Evolutionary conservation across 2,888 invertebrate genomes (phyloP).

Genomic region (Helleia helle): DNA sequence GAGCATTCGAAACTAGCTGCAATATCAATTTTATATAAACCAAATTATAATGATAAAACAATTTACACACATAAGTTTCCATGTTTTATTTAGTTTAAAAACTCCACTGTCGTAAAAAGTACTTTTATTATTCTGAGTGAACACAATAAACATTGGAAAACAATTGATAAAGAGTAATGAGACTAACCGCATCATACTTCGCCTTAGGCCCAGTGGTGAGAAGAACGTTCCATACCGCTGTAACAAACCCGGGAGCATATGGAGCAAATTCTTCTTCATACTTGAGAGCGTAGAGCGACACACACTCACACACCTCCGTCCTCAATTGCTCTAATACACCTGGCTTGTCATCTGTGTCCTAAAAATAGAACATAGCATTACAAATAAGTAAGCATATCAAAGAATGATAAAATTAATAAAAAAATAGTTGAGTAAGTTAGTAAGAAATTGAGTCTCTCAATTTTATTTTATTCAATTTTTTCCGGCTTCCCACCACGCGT

Average conservation of each 20-base stretch:
- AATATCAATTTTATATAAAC: slow-evolving; percentile 27
- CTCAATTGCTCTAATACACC: slow-evolving; percentile 93
- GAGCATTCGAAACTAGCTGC: slow-evolving; percentile 95
- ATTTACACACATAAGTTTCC: slow-evolving; percentile 11
- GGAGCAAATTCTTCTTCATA: slow-evolving; percentile 98
- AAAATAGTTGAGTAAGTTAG: too few relatives aligned
- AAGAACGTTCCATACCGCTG: slow-evolving; percentile 93
- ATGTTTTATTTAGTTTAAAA: too few relatives aligned
- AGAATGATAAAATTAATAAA: too few relatives aligned
- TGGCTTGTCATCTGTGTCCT: slow-evolving; percentile 89
- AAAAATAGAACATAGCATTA: slow-evolving; percentile 1
- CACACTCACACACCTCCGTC: slow-evolving; percentile 97
- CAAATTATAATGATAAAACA: neutral
- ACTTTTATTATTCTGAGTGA: too few relatives aligned
- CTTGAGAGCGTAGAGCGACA: slow-evolving; percentile 95
- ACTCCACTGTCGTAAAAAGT: too few relatives aligned
- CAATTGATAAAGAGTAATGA: too few relatives aligned
- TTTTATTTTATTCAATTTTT: too few relatives aligned
- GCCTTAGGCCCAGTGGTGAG: slow-evolving; percentile 88
- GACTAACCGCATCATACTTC: slow-evolving; percentile 89
- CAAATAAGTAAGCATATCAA: too few relatives aligned
- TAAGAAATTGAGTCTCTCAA: too few relatives aligned
- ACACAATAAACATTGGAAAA: too few relatives aligned
- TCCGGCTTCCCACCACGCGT: too few relatives aligned
- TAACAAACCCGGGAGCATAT: slow-evolving; percentile 93